These are phyloP conservation scores for Neodiprion fabricii DNA, from an alignment of 1,140 invertebrate species.

Conservation along the genomic window DNA sequence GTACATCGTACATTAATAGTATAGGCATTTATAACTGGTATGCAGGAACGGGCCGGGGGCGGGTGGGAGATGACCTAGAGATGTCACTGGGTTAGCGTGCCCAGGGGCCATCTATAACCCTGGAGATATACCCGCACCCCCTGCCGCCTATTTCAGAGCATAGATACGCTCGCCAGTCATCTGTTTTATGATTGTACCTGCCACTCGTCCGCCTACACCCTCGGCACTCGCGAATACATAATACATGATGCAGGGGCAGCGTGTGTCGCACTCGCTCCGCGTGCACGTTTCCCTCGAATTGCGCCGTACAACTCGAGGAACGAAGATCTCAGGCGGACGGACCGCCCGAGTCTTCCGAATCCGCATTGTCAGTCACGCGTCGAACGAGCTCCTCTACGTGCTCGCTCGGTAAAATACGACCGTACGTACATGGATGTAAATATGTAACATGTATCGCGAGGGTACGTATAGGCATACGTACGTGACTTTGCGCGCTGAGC, in stretches of 20 bases:
- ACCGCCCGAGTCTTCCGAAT: background rate
- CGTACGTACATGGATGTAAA: no score
- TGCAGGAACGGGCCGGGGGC: background rate
- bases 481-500: no score
- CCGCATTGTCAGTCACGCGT: conserved; percentile 1
- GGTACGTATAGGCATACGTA: no score
- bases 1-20: no score
- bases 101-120: conserved; percentile 52
- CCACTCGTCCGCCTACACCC: background rate
- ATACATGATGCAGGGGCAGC: background rate
- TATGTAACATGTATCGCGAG: no score
- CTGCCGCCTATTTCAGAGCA: background rate
- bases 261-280: background rate
- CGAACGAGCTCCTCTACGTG: background rate
- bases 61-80: conserved; percentile 48
- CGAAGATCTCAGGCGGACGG: no score
- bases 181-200: background rate
- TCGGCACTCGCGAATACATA: background rate
- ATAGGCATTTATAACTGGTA: no score
- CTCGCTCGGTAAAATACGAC: background rate
- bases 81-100: conserved; percentile 57
- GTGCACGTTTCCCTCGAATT: no score
- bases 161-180: conserved; percentile 9
- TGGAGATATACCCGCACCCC: conserved; percentile 33
- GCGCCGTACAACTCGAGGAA: no score